Base-by-base conservation (phyloP, 2,888 invertebrate species). In the Morpho achilles region DNA sequence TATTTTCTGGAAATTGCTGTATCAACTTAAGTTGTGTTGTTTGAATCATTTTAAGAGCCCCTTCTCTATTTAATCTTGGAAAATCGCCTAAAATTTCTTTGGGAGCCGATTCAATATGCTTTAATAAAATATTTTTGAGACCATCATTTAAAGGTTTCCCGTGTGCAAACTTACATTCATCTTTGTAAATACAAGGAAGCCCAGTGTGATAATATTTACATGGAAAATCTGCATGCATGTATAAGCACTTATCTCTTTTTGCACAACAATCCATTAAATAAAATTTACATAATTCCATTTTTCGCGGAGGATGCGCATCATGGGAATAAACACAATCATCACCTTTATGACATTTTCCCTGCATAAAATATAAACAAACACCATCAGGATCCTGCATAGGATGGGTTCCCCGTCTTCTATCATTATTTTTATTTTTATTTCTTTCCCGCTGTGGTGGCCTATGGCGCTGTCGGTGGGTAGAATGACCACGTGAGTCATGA, bases 141-240 rank as follows among this genome's bases (percentile, higher is more conserved):
- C 94, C 94, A 64, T 98, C 97, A 55, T 93, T 94, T n/a, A 99
- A 91, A 0, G 97, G 96, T 71, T 94, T 94, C 22, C 94, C 95
- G 80, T 99, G 99, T 40, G 97, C 97, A 84, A 98, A 99, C 84
- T 98, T 97, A 88, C 99, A 99, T 63, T 95, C 94, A n/a, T 95
- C 95, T 75, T 93, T 93, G 53, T 92, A 93, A 66, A 93, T 93
- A 82, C 98, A 98, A 57, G 95, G 94, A 82, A 96, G 92, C 65
- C 98, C 98, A 55, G 98, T 96, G 80, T 99, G 98, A 85, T 95
- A 98, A 89, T 96, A 98, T 92, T 98, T 98, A 89, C 99, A 99
- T 16, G 99, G 99, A 82, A 98, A 99, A 82, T 98, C 98, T 73
- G 96, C 94, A 88, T 99, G 99, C 96, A 99, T 96, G 79, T 97